phyloP scores from a whole-genome alignment of 2,888 invertebrate genomes.

The Phortica okadai region DNA sequence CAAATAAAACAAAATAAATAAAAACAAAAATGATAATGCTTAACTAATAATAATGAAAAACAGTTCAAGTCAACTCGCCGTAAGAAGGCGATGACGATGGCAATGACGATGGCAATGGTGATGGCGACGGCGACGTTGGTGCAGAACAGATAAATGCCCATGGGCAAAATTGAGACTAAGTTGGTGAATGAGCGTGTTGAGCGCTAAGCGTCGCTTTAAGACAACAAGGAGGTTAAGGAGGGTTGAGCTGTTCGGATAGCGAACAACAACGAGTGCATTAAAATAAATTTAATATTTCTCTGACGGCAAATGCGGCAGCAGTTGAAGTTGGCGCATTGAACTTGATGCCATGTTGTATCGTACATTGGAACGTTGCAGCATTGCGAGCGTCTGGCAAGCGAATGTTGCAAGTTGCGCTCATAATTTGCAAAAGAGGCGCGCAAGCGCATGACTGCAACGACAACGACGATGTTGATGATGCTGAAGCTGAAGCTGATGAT shows the following conservation, averaged over 20 bases:
- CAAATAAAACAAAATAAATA: conserved; percentile 18
- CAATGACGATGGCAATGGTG: background rate
- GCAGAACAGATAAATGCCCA: conserved; percentile 41
- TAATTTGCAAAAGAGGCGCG: conserved; percentile 59
- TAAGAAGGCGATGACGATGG: background rate
- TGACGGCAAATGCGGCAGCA: conserved; percentile 52
- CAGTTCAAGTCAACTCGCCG: conserved; percentile 41
- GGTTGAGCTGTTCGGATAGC: background rate
- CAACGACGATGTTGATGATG: background rate
- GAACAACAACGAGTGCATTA: conserved; percentile 47
- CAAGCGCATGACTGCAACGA: conserved; percentile 22
- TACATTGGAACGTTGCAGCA: background rate
- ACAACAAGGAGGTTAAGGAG: background rate
- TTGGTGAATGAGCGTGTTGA: conserved; percentile 17
- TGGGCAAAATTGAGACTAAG: conserved; percentile 46
- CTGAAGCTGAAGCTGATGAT: background rate
- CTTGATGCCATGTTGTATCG: conserved; percentile 51
- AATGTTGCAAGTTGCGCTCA: conserved; percentile 47
- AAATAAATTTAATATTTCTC: conserved; percentile 65
- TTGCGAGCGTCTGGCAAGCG: background rate
- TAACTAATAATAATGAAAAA: conserved; percentile 40
- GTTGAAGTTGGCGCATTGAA: conserved; percentile 53
- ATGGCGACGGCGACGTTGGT: no score
- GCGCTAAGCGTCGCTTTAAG: background rate
- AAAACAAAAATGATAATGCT: conserved; percentile 36